These are phyloP conservation scores for Coregonus sp. DNA, from an alignment of 2,797 vertebrate species.

Conservation along the genomic window DNA sequence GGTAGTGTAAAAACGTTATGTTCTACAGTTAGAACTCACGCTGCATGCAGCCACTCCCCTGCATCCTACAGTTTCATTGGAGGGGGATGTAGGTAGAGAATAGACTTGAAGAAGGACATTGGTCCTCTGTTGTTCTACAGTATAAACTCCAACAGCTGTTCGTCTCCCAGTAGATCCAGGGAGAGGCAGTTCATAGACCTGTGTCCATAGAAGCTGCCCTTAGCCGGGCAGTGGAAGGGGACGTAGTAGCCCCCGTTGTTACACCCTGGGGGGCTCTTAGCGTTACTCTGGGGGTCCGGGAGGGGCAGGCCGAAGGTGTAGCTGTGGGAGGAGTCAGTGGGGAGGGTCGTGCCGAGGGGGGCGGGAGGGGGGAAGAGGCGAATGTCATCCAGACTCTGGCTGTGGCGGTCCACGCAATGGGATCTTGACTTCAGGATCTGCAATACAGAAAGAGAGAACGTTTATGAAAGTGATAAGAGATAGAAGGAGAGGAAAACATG, in stretches of 20 bases:
- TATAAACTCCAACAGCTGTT: conserved; percentile 78
- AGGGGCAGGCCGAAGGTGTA: conserved; percentile 80
- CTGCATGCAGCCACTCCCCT: not conserved
- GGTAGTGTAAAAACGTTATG: too few relatives aligned
- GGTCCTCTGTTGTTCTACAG: conserved; percentile 52
- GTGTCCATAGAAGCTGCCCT: conserved; percentile 79
- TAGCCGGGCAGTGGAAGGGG: conserved; percentile 71
- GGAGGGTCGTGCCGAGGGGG: conserved; percentile 60
- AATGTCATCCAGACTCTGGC: conserved; percentile 80
- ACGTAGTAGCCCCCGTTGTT: conserved; percentile 63
- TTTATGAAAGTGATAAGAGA: not conserved
- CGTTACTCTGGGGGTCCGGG: conserved; percentile 63
- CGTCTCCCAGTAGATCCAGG: conserved; percentile 80
- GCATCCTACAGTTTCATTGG: not conserved
- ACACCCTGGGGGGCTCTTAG: conserved; percentile 62
- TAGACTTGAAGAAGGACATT: conserved; percentile 5
- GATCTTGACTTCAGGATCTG: conserved; percentile 60
- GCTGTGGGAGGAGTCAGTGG: conserved; percentile 78
- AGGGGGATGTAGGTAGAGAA: not conserved
- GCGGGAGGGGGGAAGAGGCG: conserved; percentile 63
- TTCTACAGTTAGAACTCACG: not conserved
- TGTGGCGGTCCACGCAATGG: conserved; percentile 70
- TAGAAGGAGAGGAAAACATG: not conserved
- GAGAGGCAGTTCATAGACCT: conserved; percentile 81
- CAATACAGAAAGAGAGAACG: not conserved